A percentile compares a stretch with the other conserved stretches of the same genome.
Evolutionary conservation across 2,113 vertebrate genomes (phyloP).

Genomic region (Hyaena hyaena): DNA sequence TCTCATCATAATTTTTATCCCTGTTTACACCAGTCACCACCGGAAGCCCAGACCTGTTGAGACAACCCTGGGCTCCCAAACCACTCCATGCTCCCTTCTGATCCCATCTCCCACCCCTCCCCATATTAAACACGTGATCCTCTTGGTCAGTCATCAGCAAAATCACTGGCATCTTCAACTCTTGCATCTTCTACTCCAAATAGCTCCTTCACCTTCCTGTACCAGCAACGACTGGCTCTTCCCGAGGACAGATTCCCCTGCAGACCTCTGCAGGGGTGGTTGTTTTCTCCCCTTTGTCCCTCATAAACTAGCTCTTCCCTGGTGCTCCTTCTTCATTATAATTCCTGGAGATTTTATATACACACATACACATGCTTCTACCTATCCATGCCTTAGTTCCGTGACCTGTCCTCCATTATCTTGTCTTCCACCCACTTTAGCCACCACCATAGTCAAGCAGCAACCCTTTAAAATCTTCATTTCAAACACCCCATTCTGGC

Average conservation of each 20-base stretch:
- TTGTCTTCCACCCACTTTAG: background rate
- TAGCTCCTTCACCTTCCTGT: background rate
- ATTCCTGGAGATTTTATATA: background rate
- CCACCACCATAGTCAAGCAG: background rate
- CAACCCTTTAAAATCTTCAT: background rate
- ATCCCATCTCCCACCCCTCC: background rate
- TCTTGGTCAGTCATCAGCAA: background rate
- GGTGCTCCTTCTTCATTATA: background rate
- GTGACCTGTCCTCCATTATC: background rate
- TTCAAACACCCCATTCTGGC: background rate
- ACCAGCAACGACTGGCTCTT: background rate
- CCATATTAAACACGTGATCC: background rate
- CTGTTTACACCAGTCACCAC: background rate
- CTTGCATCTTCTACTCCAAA: background rate
- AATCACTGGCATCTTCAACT: background rate
- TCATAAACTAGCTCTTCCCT: background rate
- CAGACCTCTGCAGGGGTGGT: background rate
- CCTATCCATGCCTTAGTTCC: background rate
- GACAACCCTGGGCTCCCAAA: background rate
- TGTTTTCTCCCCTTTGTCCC: background rate
- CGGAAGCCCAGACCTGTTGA: background rate
- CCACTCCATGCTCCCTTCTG: background rate
- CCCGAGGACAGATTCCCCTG: background rate
- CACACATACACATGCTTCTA: no score
- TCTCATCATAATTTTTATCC: background rate